Evolutionary conservation across 2,797 vertebrate species (phyloP).

Genomic region (Poecilia gillii): DNA sequence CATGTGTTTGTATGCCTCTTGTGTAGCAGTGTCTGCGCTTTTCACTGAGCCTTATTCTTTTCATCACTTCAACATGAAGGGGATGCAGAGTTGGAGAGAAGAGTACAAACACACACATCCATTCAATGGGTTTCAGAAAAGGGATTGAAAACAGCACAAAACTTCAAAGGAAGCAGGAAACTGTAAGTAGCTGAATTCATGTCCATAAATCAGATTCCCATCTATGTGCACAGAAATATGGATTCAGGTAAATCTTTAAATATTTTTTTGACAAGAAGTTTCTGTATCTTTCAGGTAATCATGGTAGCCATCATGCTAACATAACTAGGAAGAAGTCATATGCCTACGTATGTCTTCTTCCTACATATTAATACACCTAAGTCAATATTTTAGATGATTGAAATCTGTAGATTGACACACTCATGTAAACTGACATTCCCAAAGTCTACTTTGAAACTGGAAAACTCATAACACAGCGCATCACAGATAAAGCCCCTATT

Average conservation of each 20-base stretch:
- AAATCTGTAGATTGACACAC: not conserved
- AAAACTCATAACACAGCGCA: slow-evolving; percentile 4
- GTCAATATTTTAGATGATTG: not conserved
- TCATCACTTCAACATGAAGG: slow-evolving; percentile 2
- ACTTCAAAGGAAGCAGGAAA: slow-evolving; percentile 9
- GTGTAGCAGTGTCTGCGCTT: not conserved
- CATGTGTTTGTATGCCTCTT: not conserved
- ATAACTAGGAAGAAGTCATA: not conserved
- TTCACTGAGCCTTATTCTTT: slow-evolving; percentile 2
- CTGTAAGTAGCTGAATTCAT: slow-evolving; percentile 2
- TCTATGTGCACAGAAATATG: slow-evolving; percentile 1
- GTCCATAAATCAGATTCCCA: slow-evolving; percentile 2
- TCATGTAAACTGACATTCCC: slow-evolving; percentile 4
- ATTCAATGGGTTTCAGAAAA: slow-evolving; percentile 9
- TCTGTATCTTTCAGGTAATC: not conserved
- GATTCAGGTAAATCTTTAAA: slow-evolving; percentile 5
- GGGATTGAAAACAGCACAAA: slow-evolving; percentile 10
- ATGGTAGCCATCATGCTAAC: not conserved
- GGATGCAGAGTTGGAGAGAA: slow-evolving; percentile 2
- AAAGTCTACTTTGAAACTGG: slow-evolving; percentile 6
- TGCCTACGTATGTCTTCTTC: not conserved
- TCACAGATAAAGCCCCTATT: slow-evolving; percentile 12
- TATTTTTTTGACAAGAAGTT: not conserved
- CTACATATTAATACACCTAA: not conserved
- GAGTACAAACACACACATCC: slow-evolving; percentile 4